Evolutionary conservation across 2,797 vertebrate species (phyloP), one percentile per base, ranked within the genome.

Genomic region (Fistularia commersonii): DNA sequence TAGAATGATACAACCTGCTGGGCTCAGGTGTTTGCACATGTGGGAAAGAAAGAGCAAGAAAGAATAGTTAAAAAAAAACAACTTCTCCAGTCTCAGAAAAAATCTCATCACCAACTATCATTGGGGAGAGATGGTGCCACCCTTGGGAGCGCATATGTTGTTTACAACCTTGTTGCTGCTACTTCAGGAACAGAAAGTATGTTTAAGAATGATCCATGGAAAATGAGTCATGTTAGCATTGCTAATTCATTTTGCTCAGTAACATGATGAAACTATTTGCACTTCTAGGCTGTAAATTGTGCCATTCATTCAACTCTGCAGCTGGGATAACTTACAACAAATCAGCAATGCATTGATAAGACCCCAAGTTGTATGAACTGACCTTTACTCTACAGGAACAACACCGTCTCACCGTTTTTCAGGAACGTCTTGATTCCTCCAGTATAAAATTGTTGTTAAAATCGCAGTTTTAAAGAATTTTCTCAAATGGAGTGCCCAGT

Each of bases 1-100:
- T 72, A 46, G 46, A 67, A 64, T 76, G 60, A 75, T 70, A 65
- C 46, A 41, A 41, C 54, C 66, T 51, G 57, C 13, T 67, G 61
- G 62, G 56, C 63, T 73, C 76, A 75, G 72, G 61, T 79, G 75
- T 62, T 41, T 38, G 43, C 45, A 32, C n/a, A 39, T 11, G 32
- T n/a, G 3, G 7, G n/a, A 41, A 32, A 48, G 32, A 8, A 35
- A 35, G 31, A 47, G 38, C 11, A 35, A 54, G 47, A 11, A 36
- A 11, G 8, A 43, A 51, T 60, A 68, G 57, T 53, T 53, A 32
- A 34, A 23, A 23, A 23, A 23, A 23, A 23, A 23, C 23, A 48
- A 60, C 37, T 48, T n/a, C 36, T 6, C 11, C 11, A 44, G 38
- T 61, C 59, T 49, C 51, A 44, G 8, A 10, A 51, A 46, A 6